Percentiles rank a stretch among this genome's conserved stretches.
Conservation (phyloP, 2,888 invertebrate genomes). For the Brenthis hecate region DNA sequence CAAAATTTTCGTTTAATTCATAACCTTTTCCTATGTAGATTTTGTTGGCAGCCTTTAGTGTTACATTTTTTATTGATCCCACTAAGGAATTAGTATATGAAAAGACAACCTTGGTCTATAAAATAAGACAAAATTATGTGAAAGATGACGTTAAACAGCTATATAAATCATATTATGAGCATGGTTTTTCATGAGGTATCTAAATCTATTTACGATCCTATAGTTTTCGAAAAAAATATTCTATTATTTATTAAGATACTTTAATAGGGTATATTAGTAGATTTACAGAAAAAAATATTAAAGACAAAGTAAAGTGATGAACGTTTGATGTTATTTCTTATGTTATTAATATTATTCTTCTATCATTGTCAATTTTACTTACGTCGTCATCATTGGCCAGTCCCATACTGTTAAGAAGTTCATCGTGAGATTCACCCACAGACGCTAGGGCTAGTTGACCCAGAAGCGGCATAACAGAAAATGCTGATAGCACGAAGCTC, state of each 20-base stretch:
- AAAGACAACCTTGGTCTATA: constrained; percentile 63
- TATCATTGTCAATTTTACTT: constrained; percentile 33
- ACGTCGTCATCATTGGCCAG: constrained; percentile 59
- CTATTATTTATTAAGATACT: too few relatives aligned
- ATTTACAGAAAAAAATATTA: too few relatives aligned
- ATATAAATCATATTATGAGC: too few relatives aligned
- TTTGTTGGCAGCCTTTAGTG: constrained; percentile 85
- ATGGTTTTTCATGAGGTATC: too few relatives aligned
- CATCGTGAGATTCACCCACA: constrained; percentile 61
- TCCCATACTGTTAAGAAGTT: constrained; percentile 59
- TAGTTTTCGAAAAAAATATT: too few relatives aligned
- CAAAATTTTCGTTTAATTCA: constrained; percentile 79
- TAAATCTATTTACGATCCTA: too few relatives aligned
- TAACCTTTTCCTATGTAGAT: constrained; percentile 82
- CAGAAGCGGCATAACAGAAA: constrained; percentile 69
- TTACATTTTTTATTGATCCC: constrained; percentile 68
- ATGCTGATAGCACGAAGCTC: constrained; percentile 70
- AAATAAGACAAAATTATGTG: background rate
- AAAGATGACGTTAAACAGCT: too few relatives aligned
- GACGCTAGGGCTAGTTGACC: constrained; percentile 64
- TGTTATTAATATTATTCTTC: too few relatives aligned
- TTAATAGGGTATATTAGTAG: too few relatives aligned
- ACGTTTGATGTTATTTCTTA: too few relatives aligned
- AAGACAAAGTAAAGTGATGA: too few relatives aligned
- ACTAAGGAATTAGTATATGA: constrained; percentile 47